A percentile compares a stretch with the other conserved stretches of the same genome.
Conservation (phyloP, 2,888 invertebrate species). For the Oxyscelio sp. region DNA sequence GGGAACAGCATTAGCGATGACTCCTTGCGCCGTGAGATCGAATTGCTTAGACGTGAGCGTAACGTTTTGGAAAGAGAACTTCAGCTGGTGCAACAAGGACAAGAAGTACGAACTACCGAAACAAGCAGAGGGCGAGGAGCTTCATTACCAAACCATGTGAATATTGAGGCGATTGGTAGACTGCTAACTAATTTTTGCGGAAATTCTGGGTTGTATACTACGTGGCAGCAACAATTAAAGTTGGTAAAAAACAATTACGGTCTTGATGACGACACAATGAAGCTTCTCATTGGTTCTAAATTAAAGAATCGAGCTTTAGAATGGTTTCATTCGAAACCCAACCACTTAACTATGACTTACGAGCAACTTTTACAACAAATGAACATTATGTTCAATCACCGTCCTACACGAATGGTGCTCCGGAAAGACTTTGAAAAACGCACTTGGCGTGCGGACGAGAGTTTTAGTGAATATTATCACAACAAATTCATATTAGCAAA, state of each 20-base stretch:
- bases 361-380: slow-evolving; percentile 61
- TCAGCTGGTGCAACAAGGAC: neutral
- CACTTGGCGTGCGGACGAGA: slow-evolving; percentile 58
- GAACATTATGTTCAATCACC: slow-evolving; percentile 65
- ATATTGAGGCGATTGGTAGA: slow-evolving; percentile 37
- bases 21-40: slow-evolving; percentile 1
- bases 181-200: slow-evolving; percentile 50
- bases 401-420: slow-evolving; percentile 48
- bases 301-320: slow-evolving; percentile 64
- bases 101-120: neutral
- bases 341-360: slow-evolving; percentile 54
- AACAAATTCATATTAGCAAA: slow-evolving; percentile 66
- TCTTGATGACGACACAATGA: slow-evolving; percentile 45
- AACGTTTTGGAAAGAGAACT: slow-evolving; percentile 2
- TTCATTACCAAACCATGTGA: neutral
- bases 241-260: slow-evolving; percentile 45
- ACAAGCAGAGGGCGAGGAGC: slow-evolving; percentile 2
- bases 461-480: slow-evolving; percentile 67
- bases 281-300: slow-evolving; percentile 64
- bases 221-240: slow-evolving; percentile 56
- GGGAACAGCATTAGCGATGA: too few relatives aligned
- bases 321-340: slow-evolving; percentile 73
- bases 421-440: slow-evolving; percentile 69
- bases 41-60: neutral
- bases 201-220: slow-evolving; percentile 36